These are phyloP conservation scores for Caenorhabditis sulstoni DNA, from an alignment of 2,888 invertebrate genomes.

Conservation along the genomic window DNA sequence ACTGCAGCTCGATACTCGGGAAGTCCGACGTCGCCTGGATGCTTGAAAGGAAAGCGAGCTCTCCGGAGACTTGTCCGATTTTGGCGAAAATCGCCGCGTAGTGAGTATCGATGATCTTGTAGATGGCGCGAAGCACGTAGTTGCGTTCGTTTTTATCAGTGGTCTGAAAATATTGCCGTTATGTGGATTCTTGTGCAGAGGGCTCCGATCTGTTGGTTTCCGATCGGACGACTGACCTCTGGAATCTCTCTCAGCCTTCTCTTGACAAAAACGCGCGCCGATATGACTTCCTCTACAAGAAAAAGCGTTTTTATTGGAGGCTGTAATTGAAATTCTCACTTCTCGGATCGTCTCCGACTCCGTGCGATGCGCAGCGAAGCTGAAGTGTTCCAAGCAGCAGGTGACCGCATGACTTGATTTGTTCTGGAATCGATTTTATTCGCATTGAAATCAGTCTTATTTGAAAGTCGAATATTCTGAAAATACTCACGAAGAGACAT, in stretches of 20 bases:
- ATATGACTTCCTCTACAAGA: conserved; percentile 23
- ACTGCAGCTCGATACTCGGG: conserved; percentile 26
- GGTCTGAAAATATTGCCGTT: conserved; percentile 23
- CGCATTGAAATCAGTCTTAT: no score
- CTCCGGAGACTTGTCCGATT: conserved; percentile 49
- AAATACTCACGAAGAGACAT: conserved; percentile 46
- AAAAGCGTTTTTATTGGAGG: neutral
- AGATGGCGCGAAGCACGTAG: conserved; percentile 33
- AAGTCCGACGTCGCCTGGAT: conserved; percentile 28
- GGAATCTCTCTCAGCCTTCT: conserved; percentile 40
- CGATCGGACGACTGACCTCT: conserved; percentile 5
- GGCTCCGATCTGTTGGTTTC: neutral
- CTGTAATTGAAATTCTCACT: conserved; percentile 3
- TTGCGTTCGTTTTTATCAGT: conserved; percentile 19
- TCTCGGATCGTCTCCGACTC: conserved; percentile 29
- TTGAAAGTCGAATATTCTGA: neutral
- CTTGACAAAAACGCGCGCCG: conserved; percentile 37
- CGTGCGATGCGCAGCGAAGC: conserved; percentile 17
- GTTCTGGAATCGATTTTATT: conserved; percentile 35
- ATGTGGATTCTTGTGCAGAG: no score
- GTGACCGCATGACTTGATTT: conserved; percentile 38
- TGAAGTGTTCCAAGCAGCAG: conserved; percentile 35
- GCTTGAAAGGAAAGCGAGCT: conserved; percentile 27
- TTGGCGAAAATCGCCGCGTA: conserved; percentile 22
- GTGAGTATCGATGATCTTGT: conserved; percentile 30